These are phyloP conservation scores for Penaeus japonicus DNA, from an alignment of 1,140 invertebrate species.

Conservation along the genomic window DNA sequence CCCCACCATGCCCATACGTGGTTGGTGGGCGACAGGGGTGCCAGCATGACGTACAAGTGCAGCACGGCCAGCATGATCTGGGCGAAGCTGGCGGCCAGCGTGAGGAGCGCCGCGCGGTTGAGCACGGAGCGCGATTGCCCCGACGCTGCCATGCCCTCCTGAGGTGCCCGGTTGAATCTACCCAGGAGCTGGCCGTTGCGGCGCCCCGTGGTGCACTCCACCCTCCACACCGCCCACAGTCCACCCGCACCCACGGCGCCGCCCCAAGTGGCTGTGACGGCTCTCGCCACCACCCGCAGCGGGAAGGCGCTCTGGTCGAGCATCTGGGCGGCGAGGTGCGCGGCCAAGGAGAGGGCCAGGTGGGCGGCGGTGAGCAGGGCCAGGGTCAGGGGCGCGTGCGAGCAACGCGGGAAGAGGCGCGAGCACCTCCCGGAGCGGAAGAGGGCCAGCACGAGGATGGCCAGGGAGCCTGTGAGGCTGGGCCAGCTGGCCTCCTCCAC, in stretches of 20 bases:
- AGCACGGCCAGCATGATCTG: conserved; percentile 16
- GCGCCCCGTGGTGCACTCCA: neutral
- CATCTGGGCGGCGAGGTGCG: neutral
- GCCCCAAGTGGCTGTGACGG: conserved; percentile 23
- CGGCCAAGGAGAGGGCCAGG: neutral
- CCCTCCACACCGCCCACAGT: conserved; percentile 25
- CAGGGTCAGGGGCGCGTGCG: conserved; percentile 22
- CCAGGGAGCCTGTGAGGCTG: conserved; percentile 83
- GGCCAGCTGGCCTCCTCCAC: conserved; percentile 83
- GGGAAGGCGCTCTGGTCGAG: neutral
- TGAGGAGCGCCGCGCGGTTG: neutral
- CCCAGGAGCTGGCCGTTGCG: neutral
- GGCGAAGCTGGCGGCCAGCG: conserved; percentile 4
- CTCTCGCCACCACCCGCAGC: neutral
- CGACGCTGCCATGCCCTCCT: neutral
- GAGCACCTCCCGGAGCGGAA: conserved; percentile 71
- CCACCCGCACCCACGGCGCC: neutral
- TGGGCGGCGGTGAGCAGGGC: conserved; percentile 15
- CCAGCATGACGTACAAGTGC: neutral
- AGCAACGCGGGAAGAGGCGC: neutral
- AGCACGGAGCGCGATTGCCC: neutral
- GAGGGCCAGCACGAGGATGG: conserved; percentile 83
- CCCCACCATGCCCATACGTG: conserved; percentile 40
- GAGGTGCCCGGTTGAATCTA: neutral
- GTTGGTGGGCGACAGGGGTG: neutral